These are phyloP conservation scores for Caenorhabditis auriculariae DNA, from an alignment of 2,888 invertebrate species.

Conservation along the genomic window DNA sequence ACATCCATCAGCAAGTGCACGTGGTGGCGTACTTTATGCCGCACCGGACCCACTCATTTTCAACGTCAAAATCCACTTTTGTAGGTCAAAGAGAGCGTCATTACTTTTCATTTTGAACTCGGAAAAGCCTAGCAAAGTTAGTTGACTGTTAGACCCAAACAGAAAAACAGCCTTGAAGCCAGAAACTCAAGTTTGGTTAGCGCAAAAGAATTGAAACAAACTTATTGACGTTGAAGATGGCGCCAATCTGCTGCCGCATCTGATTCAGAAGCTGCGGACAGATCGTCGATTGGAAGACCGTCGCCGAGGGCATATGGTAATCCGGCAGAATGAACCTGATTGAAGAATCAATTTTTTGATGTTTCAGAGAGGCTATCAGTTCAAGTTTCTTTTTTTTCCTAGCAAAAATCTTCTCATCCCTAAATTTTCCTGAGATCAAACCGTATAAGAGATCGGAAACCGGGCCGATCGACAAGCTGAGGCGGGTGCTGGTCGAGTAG, in stretches of 20 bases:
- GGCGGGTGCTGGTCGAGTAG: constrained; percentile 46
- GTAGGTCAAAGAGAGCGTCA: no score
- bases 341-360: not conserved
- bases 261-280: constrained; percentile 33
- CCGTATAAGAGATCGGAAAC: constrained; percentile 41
- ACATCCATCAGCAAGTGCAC: no score
- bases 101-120: no score
- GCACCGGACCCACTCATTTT: no score
- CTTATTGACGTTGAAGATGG: constrained; percentile 12
- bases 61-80: no score
- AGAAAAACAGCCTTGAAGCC: no score
- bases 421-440: not conserved
- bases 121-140: no score
- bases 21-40: no score
- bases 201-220: no score
- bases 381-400: not conserved
- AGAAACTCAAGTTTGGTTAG: no score
- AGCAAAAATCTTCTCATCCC: not conserved
- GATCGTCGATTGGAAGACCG: constrained; percentile 35
- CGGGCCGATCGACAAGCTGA: constrained; percentile 44
- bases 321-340: constrained; percentile 38
- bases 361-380: no score
- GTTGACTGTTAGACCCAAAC: no score
- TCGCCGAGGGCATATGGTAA: constrained; percentile 37
- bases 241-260: constrained; percentile 28